These are phyloP conservation scores for Macrochelys suwanniensis DNA, from an alignment of 2,797 vertebrate species.

Conservation along the genomic window DNA sequence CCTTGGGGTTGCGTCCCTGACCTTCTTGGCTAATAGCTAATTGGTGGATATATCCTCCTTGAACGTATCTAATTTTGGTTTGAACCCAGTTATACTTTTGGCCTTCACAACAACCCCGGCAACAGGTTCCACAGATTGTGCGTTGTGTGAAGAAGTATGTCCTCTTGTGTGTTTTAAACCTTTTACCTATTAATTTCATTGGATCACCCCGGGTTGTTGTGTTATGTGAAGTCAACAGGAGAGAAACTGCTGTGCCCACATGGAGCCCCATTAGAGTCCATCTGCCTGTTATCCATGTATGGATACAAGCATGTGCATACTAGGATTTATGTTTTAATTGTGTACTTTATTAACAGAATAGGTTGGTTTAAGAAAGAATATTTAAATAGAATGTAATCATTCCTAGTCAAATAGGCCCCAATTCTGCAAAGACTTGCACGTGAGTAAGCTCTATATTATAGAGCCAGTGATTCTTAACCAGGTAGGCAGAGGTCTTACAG, in stretches of 20 bases:
- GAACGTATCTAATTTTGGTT: neutral
- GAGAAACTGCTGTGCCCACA: neutral
- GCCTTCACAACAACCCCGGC: neutral
- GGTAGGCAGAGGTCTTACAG: too few relatives aligned
- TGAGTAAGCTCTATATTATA: neutral
- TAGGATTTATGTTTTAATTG: neutral
- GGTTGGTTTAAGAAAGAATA: neutral
- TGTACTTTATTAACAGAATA: neutral
- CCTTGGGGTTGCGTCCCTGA: neutral
- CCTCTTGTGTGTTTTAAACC: neutral
- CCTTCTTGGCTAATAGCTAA: neutral
- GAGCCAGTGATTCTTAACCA: too few relatives aligned
- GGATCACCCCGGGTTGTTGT: fast-evolving
- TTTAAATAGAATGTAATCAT: neutral
- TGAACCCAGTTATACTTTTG: neutral
- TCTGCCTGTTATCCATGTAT: neutral
- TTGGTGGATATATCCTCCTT: neutral
- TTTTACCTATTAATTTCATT: neutral
- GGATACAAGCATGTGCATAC: neutral
- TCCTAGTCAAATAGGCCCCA: neutral
- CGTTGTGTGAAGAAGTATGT: neutral
- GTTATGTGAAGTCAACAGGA: fast-evolving
- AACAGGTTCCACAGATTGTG: neutral
- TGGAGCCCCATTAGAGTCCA: neutral
- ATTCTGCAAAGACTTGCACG: neutral